These are phyloP conservation scores for Ia io DNA, from an alignment of 2,113 vertebrate species.

Conservation along the genomic window DNA sequence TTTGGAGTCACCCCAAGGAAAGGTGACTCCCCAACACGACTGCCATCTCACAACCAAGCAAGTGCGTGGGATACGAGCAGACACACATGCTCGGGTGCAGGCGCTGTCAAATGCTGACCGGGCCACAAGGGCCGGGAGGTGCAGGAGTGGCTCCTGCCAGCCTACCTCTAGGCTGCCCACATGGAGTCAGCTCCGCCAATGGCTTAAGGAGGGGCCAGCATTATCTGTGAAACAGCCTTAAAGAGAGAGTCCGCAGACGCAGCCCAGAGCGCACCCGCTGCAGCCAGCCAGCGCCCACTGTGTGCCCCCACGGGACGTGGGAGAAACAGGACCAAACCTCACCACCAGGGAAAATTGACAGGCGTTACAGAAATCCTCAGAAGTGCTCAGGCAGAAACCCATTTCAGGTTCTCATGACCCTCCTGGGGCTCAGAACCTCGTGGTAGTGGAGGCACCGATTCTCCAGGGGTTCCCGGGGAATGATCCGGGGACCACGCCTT, in stretches of 20 bases:
- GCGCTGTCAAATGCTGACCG: neutral
- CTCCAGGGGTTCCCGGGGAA: neutral
- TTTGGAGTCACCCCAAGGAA: neutral
- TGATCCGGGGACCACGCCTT: neutral
- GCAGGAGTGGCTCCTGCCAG: neutral
- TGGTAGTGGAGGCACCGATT: no score
- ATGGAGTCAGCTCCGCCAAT: rapidly evolving
- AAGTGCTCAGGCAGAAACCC: no score
- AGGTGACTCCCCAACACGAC: neutral
- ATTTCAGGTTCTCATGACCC: no score
- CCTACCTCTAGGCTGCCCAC: neutral
- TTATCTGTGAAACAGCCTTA: neutral
- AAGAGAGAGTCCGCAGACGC: neutral
- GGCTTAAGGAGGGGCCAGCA: no score
- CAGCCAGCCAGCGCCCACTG: no score
- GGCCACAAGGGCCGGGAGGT: no score
- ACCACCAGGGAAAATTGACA: no score
- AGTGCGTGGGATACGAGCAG: neutral
- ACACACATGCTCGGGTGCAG: neutral
- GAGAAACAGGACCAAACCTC: no score
- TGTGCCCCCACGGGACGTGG: no score
- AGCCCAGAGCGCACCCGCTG: neutral
- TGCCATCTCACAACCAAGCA: neutral
- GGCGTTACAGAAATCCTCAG: no score
- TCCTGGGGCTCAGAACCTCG: neutral